Base-by-base conservation (phyloP, 2,113 vertebrate genomes). In the Pseudorhombus dupliciocellatus region DNA sequence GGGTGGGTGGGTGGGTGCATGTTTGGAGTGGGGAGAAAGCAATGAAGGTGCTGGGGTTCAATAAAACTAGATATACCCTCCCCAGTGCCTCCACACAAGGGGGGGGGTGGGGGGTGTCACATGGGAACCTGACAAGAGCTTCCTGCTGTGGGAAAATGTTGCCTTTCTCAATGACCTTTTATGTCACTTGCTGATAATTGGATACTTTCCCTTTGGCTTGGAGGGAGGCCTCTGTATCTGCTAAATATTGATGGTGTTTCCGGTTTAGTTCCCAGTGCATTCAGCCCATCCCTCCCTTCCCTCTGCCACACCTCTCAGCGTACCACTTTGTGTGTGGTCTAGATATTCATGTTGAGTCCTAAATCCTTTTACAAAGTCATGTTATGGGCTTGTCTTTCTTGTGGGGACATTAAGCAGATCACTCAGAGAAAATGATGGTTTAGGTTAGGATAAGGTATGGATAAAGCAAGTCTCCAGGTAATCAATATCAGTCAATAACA, bases 281-380 rank as follows among this genome's bases (percentile, higher is more conserved):
- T 79, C 66, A 77, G 52, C 20, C 46, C 64, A 18, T 12, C 54
- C 77, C 59, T 42, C 80, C 21, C 21, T 31, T 56, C n/a, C 52
- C 56, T 79, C 56, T 65, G 56, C 80, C 37, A 42, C 77, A 62
- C 65, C 54, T 87, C 90, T 79, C 90, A 90, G 87, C 85, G 89
- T 81, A 87, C 62, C 84, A 93, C 94, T 93, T 89, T 89, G 85
- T 75, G 73, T 63, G 63, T 58, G 31, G 31, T 40, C n/a, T 7
- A 7, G 31, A 7, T 8, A 40, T n/a, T 40, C 18, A 7, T 40
- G n/a, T 59, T 12, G 34, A 59, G 31, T 3, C n/a, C 34, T 59
- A 40, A 21, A 59, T 59, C 31, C 40, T 22, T n/a, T 21, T 21
- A n/a, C 20, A 50, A 5, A 50, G 46, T 50, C 46, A 50, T 21